Evolutionary conservation across 2,797 vertebrate genomes (phyloP).

Genomic region (Sebastes elongatus): DNA sequence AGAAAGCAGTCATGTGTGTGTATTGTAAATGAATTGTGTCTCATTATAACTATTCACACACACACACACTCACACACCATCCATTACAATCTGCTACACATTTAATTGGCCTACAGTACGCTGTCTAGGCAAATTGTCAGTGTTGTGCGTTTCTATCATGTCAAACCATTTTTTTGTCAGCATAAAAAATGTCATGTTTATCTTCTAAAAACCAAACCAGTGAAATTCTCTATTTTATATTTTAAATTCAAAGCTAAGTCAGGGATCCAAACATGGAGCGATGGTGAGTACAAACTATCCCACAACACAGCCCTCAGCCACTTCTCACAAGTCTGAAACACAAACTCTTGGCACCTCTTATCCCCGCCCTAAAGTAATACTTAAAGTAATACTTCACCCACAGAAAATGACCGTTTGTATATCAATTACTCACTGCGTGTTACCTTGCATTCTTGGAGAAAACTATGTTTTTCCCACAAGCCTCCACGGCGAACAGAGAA

Average conservation of each 20-base stretch:
- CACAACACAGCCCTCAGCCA: conserved; percentile 75
- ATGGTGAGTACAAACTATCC: conserved; percentile 86
- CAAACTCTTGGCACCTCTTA: conserved; percentile 20
- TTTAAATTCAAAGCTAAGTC: conserved; percentile 88
- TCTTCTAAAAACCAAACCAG: conserved; percentile 74
- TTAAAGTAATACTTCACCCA: no score
- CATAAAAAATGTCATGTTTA: conserved; percentile 60
- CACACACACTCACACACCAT: conserved; percentile 7
- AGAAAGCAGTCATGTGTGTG: conserved; percentile 50
- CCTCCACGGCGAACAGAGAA: neutral
- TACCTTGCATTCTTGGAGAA: neutral
- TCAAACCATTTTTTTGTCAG: conserved; percentile 67
- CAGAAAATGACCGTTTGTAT: neutral
- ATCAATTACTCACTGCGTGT: no score
- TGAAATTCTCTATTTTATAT: conserved; percentile 88
- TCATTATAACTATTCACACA: conserved; percentile 59
- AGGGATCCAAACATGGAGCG: conserved; percentile 89
- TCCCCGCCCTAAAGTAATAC: no score
- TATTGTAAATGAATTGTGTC: conserved; percentile 54
- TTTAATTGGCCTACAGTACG: conserved; percentile 50
- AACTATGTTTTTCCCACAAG: neutral
- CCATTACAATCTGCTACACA: conserved; percentile 44
- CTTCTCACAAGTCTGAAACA: conserved; percentile 66
- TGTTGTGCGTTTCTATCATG: conserved; percentile 77
- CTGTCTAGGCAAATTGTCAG: conserved; percentile 46